These are phyloP conservation scores for Lethocerus indicus DNA, from an alignment of 1,140 invertebrate genomes.

Conservation along the genomic window DNA sequence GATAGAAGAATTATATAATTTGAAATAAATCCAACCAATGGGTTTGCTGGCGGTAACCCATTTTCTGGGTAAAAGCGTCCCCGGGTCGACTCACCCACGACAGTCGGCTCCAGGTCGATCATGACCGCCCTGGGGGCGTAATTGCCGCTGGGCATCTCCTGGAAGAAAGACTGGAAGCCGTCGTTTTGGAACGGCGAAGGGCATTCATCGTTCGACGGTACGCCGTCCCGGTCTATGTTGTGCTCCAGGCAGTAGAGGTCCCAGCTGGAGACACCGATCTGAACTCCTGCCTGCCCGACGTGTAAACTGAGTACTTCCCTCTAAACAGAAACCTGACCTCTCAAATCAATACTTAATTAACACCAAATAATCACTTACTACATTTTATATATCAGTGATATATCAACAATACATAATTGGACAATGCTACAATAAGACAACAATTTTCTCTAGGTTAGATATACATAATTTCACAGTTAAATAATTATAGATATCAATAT, in stretches of 20 bases:
- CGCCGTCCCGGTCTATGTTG: slow-evolving; percentile 25
- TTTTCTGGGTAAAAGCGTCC: too few relatives aligned
- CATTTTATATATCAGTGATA: too few relatives aligned
- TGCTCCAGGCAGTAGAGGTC: slow-evolving; percentile 82
- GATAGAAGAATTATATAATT: too few relatives aligned
- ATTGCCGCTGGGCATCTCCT: slow-evolving; percentile 43
- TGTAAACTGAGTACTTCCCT: slow-evolving; percentile 76
- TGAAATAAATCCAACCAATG: too few relatives aligned
- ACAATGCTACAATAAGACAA: too few relatives aligned
- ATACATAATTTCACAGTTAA: too few relatives aligned
- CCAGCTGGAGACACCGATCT: slow-evolving; percentile 75
- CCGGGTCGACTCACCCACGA: slow-evolving; percentile 13
- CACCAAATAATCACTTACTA: too few relatives aligned
- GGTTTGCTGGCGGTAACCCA: too few relatives aligned
- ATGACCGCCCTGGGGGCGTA: slow-evolving; percentile 61
- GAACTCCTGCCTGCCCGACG: slow-evolving; percentile 76
- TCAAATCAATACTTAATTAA: too few relatives aligned
- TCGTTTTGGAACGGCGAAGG: not conserved
- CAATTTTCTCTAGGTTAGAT: too few relatives aligned
- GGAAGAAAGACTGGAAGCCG: slow-evolving; percentile 49
- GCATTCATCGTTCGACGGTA: slow-evolving; percentile 1
- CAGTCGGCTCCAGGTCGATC: slow-evolving; percentile 34
- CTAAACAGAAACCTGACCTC: slow-evolving; percentile 27
- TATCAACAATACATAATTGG: too few relatives aligned
- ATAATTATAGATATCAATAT: too few relatives aligned